These are phyloP conservation scores for Morelia viridis DNA, from an alignment of 2,797 vertebrate species.

Conservation along the genomic window DNA sequence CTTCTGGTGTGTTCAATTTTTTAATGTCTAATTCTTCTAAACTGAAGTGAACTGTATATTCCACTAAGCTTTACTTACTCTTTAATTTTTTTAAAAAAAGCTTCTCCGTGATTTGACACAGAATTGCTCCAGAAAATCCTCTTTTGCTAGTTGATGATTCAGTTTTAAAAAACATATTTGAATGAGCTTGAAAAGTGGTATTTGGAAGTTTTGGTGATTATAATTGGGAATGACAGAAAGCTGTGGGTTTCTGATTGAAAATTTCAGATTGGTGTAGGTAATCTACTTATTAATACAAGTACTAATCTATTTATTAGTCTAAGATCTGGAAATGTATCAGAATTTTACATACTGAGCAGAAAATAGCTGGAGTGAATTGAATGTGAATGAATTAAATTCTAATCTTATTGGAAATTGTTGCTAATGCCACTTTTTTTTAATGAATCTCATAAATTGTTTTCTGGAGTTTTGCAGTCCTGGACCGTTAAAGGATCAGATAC, in stretches of 20 bases:
- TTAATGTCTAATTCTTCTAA: not conserved
- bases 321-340: not conserved
- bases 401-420: not conserved
- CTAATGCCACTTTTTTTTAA: not conserved
- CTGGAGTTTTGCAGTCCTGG: not conserved
- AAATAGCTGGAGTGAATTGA: not conserved
- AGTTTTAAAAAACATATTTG: not conserved
- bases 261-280: not conserved
- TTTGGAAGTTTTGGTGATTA: not conserved
- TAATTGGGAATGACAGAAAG: not conserved
- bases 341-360: not conserved
- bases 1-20: not conserved
- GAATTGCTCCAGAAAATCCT: not conserved
- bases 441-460: not conserved
- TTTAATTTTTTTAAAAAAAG: not conserved
- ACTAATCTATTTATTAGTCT: not conserved
- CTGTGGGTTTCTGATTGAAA: not conserved
- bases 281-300: not conserved
- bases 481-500: not conserved
- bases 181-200: not conserved
- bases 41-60: not conserved
- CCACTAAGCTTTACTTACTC: not conserved
- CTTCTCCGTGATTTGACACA: not conserved
- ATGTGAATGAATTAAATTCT: not conserved
- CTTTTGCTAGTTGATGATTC: not conserved